phyloP scores from a whole-genome alignment of 2,888 invertebrate genomes.

The Morpho achilles region DNA sequence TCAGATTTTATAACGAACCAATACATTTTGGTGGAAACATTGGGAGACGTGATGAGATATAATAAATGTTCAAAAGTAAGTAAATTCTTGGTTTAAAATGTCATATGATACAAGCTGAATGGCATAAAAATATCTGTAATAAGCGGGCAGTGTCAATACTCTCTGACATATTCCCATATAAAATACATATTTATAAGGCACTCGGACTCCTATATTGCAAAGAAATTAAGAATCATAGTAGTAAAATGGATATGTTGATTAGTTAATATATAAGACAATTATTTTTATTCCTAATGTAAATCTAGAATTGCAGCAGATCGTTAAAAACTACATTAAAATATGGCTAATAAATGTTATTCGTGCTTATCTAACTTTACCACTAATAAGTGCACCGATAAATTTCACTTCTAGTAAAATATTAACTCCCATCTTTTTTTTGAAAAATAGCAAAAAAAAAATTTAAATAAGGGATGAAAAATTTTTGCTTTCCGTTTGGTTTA shows the following conservation, averaged over 20 bases:
- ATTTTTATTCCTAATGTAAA: constrained; percentile 13
- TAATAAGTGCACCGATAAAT: constrained; percentile 24
- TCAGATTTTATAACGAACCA: no score
- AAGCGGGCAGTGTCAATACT: no score
- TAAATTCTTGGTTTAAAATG: no score
- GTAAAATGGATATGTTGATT: neutral
- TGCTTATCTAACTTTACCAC: constrained; percentile 8
- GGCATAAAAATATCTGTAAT: no score
- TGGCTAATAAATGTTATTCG: constrained; percentile 51
- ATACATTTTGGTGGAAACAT: no score
- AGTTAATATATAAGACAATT: constrained; percentile 5
- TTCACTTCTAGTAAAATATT: constrained; percentile 38
- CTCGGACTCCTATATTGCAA: constrained; percentile 5
- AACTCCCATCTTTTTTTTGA: neutral
- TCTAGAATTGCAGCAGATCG: constrained; percentile 31
- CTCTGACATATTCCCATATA: no score
- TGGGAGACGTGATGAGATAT: no score
- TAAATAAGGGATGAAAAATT: no score
- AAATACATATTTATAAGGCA: constrained; percentile 9
- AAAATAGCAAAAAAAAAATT: neutral
- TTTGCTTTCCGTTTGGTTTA: no score
- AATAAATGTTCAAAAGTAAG: no score
- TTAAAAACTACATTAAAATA: constrained; percentile 42
- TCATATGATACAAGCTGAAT: no score
- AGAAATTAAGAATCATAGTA: neutral